These are phyloP conservation scores for Charadrius vociferus DNA, from an alignment of 2,113 vertebrate species.

Conservation along the genomic window DNA sequence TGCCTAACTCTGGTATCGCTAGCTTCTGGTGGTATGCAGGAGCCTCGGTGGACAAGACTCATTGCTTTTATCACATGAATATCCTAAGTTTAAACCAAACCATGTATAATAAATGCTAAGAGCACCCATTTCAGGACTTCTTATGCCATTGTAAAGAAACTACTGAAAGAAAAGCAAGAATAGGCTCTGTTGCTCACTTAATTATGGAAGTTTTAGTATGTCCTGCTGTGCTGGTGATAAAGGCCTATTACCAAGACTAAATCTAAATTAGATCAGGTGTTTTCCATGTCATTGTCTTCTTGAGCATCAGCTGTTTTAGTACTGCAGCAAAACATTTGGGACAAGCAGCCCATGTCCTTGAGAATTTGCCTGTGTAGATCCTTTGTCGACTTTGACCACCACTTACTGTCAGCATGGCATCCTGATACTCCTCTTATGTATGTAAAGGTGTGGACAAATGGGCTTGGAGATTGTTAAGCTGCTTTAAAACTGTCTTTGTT, in stretches of 20 bases:
- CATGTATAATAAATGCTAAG: not conserved
- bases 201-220: not conserved
- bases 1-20: no score
- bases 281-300: not conserved
- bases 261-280: not conserved
- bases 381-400: not conserved
- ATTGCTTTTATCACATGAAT: not conserved
- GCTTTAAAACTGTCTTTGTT: not conserved
- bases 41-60: not conserved
- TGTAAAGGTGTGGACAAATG: not conserved
- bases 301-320: not conserved
- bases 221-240: not conserved
- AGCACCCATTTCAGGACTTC: not conserved
- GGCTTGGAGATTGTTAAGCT: not conserved
- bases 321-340: not conserved
- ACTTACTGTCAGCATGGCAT: not conserved
- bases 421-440: not conserved
- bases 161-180: not conserved
- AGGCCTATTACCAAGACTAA: not conserved
- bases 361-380: not conserved
- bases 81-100: not conserved
- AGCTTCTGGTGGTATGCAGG: not conserved
- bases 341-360: not conserved
- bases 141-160: not conserved
- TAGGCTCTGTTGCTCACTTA: not conserved